These are phyloP conservation scores for Polymixis lichenea DNA, from an alignment of 2,888 invertebrate genomes.

Conservation along the genomic window DNA sequence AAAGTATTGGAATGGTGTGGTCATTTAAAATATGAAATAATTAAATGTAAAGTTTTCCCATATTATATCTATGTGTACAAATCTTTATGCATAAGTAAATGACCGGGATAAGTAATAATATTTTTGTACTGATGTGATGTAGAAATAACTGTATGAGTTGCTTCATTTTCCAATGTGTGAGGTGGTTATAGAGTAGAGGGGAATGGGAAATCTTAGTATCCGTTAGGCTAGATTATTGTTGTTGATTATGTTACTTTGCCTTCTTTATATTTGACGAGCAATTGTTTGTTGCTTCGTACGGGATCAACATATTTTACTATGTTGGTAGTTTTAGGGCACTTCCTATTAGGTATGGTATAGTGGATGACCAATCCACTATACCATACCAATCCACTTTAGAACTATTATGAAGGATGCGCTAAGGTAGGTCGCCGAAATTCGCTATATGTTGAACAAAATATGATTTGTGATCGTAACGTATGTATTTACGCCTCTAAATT, in stretches of 20 bases:
- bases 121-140: slow-evolving; percentile 35
- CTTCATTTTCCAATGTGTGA: slow-evolving; percentile 7
- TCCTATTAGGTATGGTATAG: slow-evolving; percentile 32
- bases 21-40: not conserved
- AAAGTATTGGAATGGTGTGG: not conserved
- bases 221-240: slow-evolving; percentile 9
- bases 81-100: not conserved
- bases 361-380: slow-evolving; percentile 48
- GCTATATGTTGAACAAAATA: no score
- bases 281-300: slow-evolving; percentile 9
- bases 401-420: not conserved
- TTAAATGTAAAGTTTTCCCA: no score
- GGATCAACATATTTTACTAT: slow-evolving; percentile 27
- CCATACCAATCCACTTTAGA: slow-evolving; percentile 29
- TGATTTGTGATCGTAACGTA: no score
- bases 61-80: not conserved
- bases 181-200: not conserved
- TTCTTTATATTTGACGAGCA: slow-evolving; percentile 20
- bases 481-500: no score
- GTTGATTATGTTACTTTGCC: slow-evolving; percentile 23
- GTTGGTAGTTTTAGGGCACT: slow-evolving; percentile 25
- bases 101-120: slow-evolving; percentile 6
- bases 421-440: no score
- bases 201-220: slow-evolving; percentile 16
- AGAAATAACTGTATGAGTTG: slow-evolving; percentile 17